These are phyloP conservation scores for Drosophila cracens DNA, from an alignment of 2,888 invertebrate species.

Conservation along the genomic window DNA sequence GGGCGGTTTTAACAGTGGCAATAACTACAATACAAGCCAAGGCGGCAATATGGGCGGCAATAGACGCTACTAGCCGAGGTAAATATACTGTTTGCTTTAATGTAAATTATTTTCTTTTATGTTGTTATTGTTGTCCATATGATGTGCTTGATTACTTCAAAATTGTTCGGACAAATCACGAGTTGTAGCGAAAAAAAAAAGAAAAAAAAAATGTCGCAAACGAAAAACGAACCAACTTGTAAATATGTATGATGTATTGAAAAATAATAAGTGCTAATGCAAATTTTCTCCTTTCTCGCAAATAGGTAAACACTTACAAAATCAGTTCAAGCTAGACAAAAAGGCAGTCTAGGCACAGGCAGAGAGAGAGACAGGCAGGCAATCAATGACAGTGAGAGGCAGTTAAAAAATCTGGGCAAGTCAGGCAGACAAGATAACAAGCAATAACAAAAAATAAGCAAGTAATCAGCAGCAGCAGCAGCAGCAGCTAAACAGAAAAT, in stretches of 20 bases:
- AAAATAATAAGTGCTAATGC: conserved; percentile 62
- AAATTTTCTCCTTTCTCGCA: conserved; percentile 82
- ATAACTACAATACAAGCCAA: conserved; percentile 79
- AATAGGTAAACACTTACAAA: conserved; percentile 83
- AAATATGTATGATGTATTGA: conserved; percentile 23
- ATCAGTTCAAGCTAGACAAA: conserved; percentile 79
- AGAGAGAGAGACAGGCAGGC: conserved; percentile 57
- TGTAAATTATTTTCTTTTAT: background rate
- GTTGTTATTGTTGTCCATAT: conserved; percentile 13
- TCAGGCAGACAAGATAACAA: conserved; percentile 68
- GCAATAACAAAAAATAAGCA: conserved; percentile 17
- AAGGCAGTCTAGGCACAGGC: conserved; percentile 76
- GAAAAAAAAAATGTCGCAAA: conserved; percentile 7
- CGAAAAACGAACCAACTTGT: conserved; percentile 35
- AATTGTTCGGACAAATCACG: conserved; percentile 37
- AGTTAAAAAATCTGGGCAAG: conserved; percentile 56
- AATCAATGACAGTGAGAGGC: conserved; percentile 66
- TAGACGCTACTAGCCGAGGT: conserved; percentile 82
- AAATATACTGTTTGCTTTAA: conserved; percentile 43
- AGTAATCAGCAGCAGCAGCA: conserved; percentile 39
- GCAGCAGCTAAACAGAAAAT: conserved; percentile 43
- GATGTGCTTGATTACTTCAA: conserved; percentile 19
- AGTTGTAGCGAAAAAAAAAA: conserved; percentile 22
- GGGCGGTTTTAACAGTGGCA: conserved; percentile 71
- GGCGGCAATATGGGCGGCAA: conserved; percentile 82